Evolutionary conservation across 2,797 vertebrate species (phyloP).

Genomic region (Spea hammondii): DNA sequence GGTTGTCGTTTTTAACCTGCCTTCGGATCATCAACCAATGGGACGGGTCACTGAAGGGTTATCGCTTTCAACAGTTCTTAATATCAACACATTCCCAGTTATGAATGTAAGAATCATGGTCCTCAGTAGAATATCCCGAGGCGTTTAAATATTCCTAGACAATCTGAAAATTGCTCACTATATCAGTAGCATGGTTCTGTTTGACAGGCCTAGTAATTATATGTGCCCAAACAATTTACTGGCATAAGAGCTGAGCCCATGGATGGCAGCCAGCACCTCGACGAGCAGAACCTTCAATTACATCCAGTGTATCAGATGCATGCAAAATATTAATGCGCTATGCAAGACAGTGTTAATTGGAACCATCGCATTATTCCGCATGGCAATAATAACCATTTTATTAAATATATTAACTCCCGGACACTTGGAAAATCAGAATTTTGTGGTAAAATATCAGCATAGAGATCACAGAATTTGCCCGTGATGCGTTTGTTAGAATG

Average conservation of each 20-base stretch:
- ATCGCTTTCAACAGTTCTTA: too few species aligned
- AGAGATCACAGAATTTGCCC: slow-evolving; percentile 53
- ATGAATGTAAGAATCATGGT: too few species aligned
- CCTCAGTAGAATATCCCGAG: too few species aligned
- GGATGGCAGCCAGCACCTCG: not conserved
- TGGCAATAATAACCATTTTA: slow-evolving; percentile 22
- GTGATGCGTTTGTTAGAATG: slow-evolving; percentile 53
- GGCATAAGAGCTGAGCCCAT: not conserved
- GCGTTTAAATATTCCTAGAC: too few species aligned
- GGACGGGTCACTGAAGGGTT: too few species aligned
- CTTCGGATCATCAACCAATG: too few species aligned
- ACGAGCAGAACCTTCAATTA: slow-evolving; percentile 13
- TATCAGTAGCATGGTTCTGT: not conserved
- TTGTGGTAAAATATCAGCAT: slow-evolving; percentile 50
- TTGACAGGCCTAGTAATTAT: slow-evolving; percentile 9
- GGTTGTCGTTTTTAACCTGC: too few species aligned
- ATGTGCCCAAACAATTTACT: slow-evolving; percentile 7
- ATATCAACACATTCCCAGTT: too few species aligned
- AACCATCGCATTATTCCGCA: not conserved
- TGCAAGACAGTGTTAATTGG: slow-evolving; percentile 1
- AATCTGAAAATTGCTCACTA: too few species aligned
- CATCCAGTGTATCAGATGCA: not conserved
- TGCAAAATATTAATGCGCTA: slow-evolving; percentile 4
- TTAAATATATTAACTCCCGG: slow-evolving; percentile 17
- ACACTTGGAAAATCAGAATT: slow-evolving; percentile 50